Base-by-base conservation (phyloP, 2,797 vertebrate species). In the Oreortyx pictus region DNA sequence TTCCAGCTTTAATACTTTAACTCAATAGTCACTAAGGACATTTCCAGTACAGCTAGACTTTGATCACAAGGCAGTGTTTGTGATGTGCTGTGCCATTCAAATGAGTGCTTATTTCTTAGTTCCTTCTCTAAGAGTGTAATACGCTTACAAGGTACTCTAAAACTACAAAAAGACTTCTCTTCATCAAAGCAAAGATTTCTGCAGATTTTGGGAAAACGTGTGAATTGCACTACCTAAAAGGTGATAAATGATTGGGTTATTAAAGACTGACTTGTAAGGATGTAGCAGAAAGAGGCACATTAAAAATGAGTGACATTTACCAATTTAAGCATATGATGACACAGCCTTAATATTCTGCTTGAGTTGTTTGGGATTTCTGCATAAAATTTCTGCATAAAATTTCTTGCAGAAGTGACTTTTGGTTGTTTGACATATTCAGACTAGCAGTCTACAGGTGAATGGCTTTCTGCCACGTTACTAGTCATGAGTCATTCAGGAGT, bases 311-410 rank as follows among this genome's bases (percentile, higher is more conserved):
- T 81, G 71, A 70, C 83, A 91, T 57, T 90, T 70, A 43, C 86
- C 8, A 12, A 70, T 59, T 44, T 41, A 29, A 66, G 64, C 11
- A 19, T 24, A 15, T 68, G 80, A 88, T 67, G 52, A 4, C n/a
- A 20, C 52, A 88, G 39, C 24, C 57, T 86, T 83, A 80, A 57
- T 86, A 84, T 79, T 90, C 84, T 81, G 35, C 79, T 31, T 33
- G 59, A 46, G 44, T 33, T 59, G 25, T 72, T 73, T 70, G 52
- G 60, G 31, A 44, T 27, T 76, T 81, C 92, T 92, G 56, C 80
- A 94, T 82, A 70, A 88, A 41, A 91, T 93, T 82, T 88, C 60
- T 75, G 60, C 80, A 94, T 82, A 70, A 88, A 43, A 91, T 93
- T 82, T 90, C 60, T 75, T 82, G 37, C 37, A 84, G 89, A 33